Conservation (phyloP, 2,797 vertebrate species). For the Catostomus latipinnis region DNA sequence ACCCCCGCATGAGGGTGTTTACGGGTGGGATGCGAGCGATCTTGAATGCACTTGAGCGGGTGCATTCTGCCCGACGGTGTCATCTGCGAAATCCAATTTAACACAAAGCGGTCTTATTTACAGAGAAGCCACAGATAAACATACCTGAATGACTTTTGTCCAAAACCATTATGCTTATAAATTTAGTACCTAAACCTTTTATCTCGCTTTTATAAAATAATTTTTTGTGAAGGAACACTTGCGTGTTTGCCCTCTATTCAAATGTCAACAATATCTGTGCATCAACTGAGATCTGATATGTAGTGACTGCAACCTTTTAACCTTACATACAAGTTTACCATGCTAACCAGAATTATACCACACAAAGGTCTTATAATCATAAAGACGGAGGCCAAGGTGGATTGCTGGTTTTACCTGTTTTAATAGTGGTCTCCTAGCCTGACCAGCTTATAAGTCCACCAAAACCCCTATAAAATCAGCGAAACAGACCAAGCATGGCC, state of each 20-base stretch:
- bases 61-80: slow-evolving; percentile 60
- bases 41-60: slow-evolving; percentile 64
- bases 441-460: too few species aligned
- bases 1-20: slow-evolving; percentile 53
- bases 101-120: slow-evolving; percentile 65
- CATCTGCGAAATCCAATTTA: slow-evolving; percentile 67
- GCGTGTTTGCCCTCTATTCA: slow-evolving; percentile 3
- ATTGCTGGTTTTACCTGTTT: too few species aligned
- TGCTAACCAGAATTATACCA: not conserved
- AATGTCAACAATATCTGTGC: not conserved
- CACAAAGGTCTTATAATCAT: too few species aligned
- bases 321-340: not conserved
- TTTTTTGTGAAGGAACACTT: slow-evolving; percentile 40
- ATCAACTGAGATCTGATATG: not conserved
- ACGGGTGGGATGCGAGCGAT: slow-evolving; percentile 62
- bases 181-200: slow-evolving; percentile 3
- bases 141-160: slow-evolving; percentile 65
- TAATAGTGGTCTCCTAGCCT: too few species aligned
- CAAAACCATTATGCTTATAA: slow-evolving; percentile 56
- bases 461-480: too few species aligned
- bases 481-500: too few species aligned
- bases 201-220: not conserved
- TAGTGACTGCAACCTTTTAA: not conserved
- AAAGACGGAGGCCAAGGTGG: too few species aligned
- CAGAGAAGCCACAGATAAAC: slow-evolving; percentile 63